Evolutionary conservation across 2,888 invertebrate genomes (phyloP).

Genomic region (Phyllotreta striolata): DNA sequence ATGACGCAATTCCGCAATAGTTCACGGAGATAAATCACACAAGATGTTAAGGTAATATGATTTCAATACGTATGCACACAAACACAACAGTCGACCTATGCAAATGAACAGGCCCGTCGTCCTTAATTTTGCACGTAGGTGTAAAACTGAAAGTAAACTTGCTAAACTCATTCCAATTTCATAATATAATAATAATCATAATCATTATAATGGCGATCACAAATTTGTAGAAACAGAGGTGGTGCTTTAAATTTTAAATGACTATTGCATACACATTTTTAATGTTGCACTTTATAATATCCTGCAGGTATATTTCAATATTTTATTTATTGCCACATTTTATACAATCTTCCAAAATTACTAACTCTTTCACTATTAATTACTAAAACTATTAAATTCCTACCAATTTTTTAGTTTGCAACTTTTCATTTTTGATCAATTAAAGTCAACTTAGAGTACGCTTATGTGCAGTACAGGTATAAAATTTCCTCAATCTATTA

Average conservation of each 20-base stretch:
- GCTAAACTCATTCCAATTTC: conserved; percentile 37
- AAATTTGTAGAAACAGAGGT: conserved; percentile 12
- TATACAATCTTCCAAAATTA: too few relatives aligned
- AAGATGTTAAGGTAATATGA: conserved; percentile 16
- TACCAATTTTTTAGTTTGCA: too few relatives aligned
- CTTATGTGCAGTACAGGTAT: not conserved
- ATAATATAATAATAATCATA: conserved; percentile 30
- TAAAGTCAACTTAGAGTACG: not conserved
- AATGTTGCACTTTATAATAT: too few relatives aligned
- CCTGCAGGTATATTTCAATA: too few relatives aligned
- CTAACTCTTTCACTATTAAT: too few relatives aligned
- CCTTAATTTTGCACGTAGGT: conserved; percentile 49
- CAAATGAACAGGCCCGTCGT: conserved; percentile 38
- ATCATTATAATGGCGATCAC: not conserved
- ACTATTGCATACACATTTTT: too few relatives aligned
- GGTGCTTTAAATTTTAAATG: conserved; percentile 12
- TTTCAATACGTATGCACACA: not conserved
- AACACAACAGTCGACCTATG: conserved; percentile 27
- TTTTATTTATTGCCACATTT: too few relatives aligned
- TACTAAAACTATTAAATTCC: too few relatives aligned
- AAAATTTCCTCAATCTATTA: conserved; percentile 26
- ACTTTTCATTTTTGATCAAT: too few relatives aligned
- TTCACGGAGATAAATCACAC: conserved; percentile 20
- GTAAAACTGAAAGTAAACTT: conserved; percentile 48
- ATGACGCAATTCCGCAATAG: conserved; percentile 5